Conservation (phyloP, 2,113 vertebrate species). For the Pan paniscus region DNA sequence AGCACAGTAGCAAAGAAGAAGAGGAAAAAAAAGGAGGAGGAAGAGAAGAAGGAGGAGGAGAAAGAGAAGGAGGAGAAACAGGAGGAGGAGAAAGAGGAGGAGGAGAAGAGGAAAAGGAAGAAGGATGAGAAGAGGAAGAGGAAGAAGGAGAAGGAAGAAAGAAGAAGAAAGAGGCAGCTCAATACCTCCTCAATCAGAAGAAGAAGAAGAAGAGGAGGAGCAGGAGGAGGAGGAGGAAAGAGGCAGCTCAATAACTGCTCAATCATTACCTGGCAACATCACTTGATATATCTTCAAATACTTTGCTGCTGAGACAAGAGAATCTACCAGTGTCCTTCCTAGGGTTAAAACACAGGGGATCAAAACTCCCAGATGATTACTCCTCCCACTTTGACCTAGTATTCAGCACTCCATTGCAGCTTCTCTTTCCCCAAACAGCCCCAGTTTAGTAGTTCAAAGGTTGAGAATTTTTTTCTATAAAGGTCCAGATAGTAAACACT, state of each 20-base stretch:
- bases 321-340: background rate
- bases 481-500: background rate
- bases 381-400: background rate
- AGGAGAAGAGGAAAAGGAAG: background rate
- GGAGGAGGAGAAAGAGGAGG: too few relatives aligned
- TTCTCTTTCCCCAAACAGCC: background rate
- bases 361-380: background rate
- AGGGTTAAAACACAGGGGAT: background rate
- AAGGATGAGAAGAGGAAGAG: too few relatives aligned
- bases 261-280: background rate
- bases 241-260: background rate
- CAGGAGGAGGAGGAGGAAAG: too few relatives aligned
- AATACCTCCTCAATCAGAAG: background rate
- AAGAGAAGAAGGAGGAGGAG: too few relatives aligned
- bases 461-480: background rate
- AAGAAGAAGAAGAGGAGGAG: too few relatives aligned
- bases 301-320: background rate
- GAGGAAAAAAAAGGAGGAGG: too few relatives aligned
- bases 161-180: background rate
- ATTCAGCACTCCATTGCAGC: background rate
- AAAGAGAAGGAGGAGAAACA: too few relatives aligned
- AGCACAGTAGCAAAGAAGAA: slow-evolving; percentile 3
- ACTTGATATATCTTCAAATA: background rate
- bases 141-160: background rate
- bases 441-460: background rate